phyloP scores from a whole-genome alignment of 2,888 invertebrate genomes.

The Diloba caeruleocephala region DNA sequence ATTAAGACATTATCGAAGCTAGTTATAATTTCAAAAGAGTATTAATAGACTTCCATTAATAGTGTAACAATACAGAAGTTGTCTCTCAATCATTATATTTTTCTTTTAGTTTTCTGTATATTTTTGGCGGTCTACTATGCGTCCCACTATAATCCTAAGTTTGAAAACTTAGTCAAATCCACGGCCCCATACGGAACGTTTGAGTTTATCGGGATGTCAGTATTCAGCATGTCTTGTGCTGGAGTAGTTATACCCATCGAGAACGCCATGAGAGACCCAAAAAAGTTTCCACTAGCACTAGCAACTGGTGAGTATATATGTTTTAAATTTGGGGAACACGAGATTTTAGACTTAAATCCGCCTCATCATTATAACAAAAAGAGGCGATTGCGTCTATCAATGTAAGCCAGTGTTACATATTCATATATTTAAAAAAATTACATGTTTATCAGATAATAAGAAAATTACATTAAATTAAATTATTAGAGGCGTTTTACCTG shows the following conservation, averaged over 20 bases:
- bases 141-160: conserved; percentile 59
- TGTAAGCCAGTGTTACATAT: too few species aligned
- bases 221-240: conserved; percentile 87
- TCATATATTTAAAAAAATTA: too few species aligned
- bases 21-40: too few species aligned
- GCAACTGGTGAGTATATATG: conserved; percentile 52
- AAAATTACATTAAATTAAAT: too few species aligned
- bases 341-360: too few species aligned
- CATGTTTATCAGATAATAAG: too few species aligned
- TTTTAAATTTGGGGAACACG: background rate
- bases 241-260: conserved; percentile 76
- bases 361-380: too few species aligned
- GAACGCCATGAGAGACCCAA: conserved; percentile 74
- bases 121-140: conserved; percentile 65
- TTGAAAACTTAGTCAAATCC: conserved; percentile 44
- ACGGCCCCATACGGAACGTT: conserved; percentile 51
- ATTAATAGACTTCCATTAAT: too few species aligned
- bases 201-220: conserved; percentile 85
- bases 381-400: too few species aligned
- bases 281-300: conserved; percentile 58
- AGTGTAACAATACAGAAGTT: too few species aligned
- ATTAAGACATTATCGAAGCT: too few species aligned
- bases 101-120: conserved; percentile 67
- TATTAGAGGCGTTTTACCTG: too few species aligned
- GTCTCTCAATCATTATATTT: background rate